Base-by-base conservation (phyloP, 2,797 vertebrate genomes). In the Rhinogobio ventralis region DNA sequence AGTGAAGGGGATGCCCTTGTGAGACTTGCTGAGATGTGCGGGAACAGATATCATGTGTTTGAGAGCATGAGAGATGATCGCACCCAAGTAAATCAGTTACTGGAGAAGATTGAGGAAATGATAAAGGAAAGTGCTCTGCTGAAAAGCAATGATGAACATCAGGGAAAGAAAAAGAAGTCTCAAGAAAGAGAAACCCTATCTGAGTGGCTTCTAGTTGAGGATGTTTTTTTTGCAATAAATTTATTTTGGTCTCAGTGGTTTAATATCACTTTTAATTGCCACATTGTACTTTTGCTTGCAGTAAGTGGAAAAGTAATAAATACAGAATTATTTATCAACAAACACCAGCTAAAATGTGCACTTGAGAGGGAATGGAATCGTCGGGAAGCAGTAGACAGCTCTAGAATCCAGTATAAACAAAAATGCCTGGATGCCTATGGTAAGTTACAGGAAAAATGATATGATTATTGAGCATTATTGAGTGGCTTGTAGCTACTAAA, bases 311-410 rank as follows among this genome's bases (percentile, higher is more conserved):
- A 19, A 28, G 15, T 0, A 28, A 46, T 19, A 28, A 28, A 30
- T 17, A 17, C 15, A 30, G n/a, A 9, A 49, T 51, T 30, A 51
- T 11, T 49, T 49, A 17, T 73, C 71, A 30, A 73, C 15, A 73
- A 73, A 49, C n/a, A 9, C 14, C 15, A 19, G 45, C 14, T 73
- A n/a, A 73, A 73, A 30, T 15, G 5, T 20, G 25, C 45, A 49
- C 4, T 30, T 30, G 71, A 73, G 14, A 49, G 71, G 45, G 71
- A 73, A 49, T 49, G 46, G 19, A 36, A 0, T 55, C 15, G 5
- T 7, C 0, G 4, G 10, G 49, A 55, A 75, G 28, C 72, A 36
- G 1, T 0, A 13, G 0, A 33, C 19, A 23, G 0, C 0, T 0
- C 0, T 74, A 33, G 72, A 11, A 75, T 15, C 0, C 72, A 74